Evolutionary conservation across 2,888 invertebrate genomes (phyloP).

Genomic region (Lasioglossum calceatum): DNA sequence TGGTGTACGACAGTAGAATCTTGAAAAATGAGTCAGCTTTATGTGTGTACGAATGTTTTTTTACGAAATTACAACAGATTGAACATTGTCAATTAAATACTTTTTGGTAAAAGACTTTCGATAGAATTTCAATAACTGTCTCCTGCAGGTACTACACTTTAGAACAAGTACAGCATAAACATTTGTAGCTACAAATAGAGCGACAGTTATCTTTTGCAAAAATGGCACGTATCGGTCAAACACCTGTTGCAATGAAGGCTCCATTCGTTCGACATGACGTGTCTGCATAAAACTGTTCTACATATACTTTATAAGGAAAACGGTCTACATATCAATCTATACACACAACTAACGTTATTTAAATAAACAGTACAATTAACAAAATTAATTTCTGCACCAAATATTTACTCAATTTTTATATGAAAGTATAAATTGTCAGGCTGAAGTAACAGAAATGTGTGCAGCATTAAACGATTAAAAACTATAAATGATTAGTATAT

Average conservation of each 20-base stretch:
- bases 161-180: background rate
- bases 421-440: background rate
- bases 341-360: background rate
- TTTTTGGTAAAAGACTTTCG: background rate
- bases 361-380: background rate
- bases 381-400: background rate
- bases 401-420: background rate
- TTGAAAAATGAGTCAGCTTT: background rate
- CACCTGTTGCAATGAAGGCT: background rate
- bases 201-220: background rate
- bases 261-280: background rate
- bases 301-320: background rate
- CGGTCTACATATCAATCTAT: background rate
- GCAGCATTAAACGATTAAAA: background rate
- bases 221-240: background rate
- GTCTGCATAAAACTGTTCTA: background rate
- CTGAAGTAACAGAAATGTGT: background rate
- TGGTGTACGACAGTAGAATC: background rate
- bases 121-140: background rate
- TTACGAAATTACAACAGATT: background rate
- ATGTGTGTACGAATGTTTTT: background rate
- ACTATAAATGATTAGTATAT: background rate
- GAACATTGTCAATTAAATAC: background rate
- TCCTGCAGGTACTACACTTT: background rate
- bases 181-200: background rate